Percentiles rank a stretch among this genome's conserved stretches.
Evolutionary conservation across 2,888 invertebrate genomes (phyloP).

Genomic region (Boloria euphrosyne): DNA sequence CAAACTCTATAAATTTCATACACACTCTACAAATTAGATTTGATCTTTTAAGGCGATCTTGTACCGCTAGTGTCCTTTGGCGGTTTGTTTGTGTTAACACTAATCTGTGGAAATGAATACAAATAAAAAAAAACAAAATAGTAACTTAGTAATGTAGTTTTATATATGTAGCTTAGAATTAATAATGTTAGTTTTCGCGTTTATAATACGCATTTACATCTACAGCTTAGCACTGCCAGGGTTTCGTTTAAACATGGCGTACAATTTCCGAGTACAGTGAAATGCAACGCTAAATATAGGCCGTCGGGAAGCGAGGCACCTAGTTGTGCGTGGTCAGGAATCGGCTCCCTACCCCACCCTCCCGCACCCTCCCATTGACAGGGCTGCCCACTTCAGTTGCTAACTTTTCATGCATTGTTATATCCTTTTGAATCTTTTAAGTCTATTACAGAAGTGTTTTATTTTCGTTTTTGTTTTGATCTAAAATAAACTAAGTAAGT

Average conservation of each 20-base stretch:
- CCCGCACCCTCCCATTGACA: constrained; percentile 41
- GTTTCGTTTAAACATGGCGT: constrained; percentile 43
- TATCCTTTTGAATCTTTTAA: constrained; percentile 19
- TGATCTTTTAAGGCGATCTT: no score
- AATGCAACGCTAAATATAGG: constrained; percentile 78
- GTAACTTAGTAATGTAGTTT: neutral
- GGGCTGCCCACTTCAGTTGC: constrained; percentile 41
- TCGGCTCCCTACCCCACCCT: constrained; percentile 52
- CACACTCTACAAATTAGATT: no score
- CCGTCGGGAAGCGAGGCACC: constrained; percentile 54
- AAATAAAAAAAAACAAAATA: neutral
- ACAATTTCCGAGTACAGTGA: constrained; percentile 49
- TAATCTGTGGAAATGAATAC: neutral
- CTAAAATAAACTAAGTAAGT: neutral
- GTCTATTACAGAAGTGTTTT: constrained; percentile 12
- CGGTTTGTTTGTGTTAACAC: no score
- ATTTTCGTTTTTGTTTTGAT: constrained; percentile 8
- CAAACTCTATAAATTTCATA: no score
- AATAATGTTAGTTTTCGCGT: neutral
- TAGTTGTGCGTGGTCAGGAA: constrained; percentile 78
- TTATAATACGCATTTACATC: constrained; percentile 1
- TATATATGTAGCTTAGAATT: neutral
- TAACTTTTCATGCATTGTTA: constrained; percentile 21
- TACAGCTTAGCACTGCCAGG: constrained; percentile 26
- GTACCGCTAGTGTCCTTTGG: no score